These are phyloP conservation scores for Poecilia wingei DNA, from an alignment of 2,797 vertebrate species.

Conservation along the genomic window DNA sequence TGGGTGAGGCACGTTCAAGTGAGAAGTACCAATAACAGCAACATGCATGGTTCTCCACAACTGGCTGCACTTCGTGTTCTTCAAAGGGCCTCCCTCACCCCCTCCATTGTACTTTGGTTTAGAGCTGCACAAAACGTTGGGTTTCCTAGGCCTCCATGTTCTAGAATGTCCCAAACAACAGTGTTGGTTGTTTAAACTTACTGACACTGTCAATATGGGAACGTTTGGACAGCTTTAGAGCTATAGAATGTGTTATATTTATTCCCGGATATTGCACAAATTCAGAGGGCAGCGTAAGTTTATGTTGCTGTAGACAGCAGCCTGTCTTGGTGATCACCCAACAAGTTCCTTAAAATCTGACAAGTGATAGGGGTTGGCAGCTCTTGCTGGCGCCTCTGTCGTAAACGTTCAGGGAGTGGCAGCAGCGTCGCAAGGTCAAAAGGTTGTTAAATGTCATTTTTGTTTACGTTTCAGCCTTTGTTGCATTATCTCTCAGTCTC, in stretches of 20 bases:
- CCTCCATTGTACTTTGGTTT: conserved; percentile 17
- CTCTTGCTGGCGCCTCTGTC: conserved; percentile 55
- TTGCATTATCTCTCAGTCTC: conserved; percentile 66
- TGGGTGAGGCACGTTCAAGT: conserved; percentile 47
- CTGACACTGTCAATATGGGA: conserved; percentile 65
- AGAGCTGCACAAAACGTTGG: conserved; percentile 5
- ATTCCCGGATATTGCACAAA: conserved; percentile 58
- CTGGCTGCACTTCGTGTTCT: conserved; percentile 56
- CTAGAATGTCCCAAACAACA: conserved; percentile 44
- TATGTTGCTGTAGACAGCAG: conserved; percentile 59
- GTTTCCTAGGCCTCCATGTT: conserved; percentile 23
- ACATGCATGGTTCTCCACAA: conserved; percentile 61
- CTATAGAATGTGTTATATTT: conserved; percentile 51
- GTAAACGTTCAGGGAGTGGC: conserved; percentile 61
- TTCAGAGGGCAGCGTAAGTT: conserved; percentile 49
- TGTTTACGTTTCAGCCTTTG: conserved; percentile 73
- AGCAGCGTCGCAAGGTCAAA: conserved; percentile 51
- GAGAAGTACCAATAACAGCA: conserved; percentile 55
- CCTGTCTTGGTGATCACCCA: conserved; percentile 48
- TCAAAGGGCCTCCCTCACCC: conserved; percentile 52
- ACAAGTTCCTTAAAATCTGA: conserved; percentile 62
- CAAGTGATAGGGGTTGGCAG: conserved; percentile 54
- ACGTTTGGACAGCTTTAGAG: conserved; percentile 39
- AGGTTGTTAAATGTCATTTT: conserved; percentile 69
- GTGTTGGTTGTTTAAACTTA: conserved; percentile 47